A percentile compares a stretch with the other conserved stretches of the same genome.
phyloP scores from a whole-genome alignment of 2,888 invertebrate species.

The Cryptocephalus primarius region DNA sequence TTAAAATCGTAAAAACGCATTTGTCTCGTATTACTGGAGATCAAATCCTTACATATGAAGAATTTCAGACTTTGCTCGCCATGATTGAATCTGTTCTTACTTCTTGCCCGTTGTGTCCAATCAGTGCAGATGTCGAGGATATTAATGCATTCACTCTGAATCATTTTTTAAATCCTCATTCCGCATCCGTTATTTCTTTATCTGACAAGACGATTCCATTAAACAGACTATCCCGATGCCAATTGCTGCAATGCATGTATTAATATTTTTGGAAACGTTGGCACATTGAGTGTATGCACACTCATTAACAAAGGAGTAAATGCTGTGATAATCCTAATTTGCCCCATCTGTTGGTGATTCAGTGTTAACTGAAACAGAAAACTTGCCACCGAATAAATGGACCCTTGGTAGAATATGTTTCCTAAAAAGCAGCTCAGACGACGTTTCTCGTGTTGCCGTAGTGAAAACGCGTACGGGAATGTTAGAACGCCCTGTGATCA shows the following conservation, averaged over 20 bases:
- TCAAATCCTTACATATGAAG: not conserved
- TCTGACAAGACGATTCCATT: not conserved
- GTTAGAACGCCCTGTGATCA: not conserved
- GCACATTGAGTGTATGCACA: not conserved
- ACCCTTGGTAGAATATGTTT: not conserved
- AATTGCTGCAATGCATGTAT: not conserved
- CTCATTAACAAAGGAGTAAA: not conserved
- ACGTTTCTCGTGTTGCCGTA: not conserved
- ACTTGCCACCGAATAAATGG: not conserved
- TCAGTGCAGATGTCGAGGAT: not conserved
- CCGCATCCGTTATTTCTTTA: not conserved
- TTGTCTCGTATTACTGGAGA: not conserved
- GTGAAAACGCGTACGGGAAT: not conserved
- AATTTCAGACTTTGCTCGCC: not conserved
- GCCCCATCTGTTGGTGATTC: not conserved
- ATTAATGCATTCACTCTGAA: not conserved
- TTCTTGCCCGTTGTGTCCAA: not conserved
- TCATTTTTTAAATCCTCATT: not conserved
- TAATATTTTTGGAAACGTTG: not conserved
- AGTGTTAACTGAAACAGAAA: not conserved
- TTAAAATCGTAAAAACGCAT: not conserved
- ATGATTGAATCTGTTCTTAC: not conserved
- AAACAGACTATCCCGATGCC: not conserved
- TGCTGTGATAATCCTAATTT: not conserved
- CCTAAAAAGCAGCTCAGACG: not conserved